Conservation (phyloP, 1,140 invertebrate genomes). For the Semibalanus balanoides region DNA sequence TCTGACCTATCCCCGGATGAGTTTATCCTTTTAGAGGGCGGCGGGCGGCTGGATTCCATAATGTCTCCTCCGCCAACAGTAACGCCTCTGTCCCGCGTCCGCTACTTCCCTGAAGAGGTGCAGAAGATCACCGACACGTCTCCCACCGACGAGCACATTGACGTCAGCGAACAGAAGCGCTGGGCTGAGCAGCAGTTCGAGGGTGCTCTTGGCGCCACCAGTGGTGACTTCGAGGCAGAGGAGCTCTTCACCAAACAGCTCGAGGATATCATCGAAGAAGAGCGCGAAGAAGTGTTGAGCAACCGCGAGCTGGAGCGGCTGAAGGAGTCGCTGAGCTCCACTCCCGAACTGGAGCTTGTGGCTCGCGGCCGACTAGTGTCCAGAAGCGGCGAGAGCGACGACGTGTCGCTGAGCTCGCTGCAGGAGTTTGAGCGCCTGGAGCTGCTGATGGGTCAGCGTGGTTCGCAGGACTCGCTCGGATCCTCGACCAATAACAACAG, state of each 20-base stretch:
- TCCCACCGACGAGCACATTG: slow-evolving; percentile 19
- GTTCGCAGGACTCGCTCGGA: slow-evolving; percentile 31
- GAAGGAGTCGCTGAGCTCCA: slow-evolving; percentile 48
- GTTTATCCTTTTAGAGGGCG: background rate
- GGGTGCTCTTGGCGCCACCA: slow-evolving; percentile 41
- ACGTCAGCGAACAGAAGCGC: slow-evolving; percentile 59
- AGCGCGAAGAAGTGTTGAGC: slow-evolving; percentile 34
- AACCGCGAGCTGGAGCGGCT: background rate
- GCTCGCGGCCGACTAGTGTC: slow-evolving; percentile 61
- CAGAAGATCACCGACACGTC: background rate
- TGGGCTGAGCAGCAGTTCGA: slow-evolving; percentile 80
- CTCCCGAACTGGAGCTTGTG: slow-evolving; percentile 69
- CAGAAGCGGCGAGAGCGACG: slow-evolving; percentile 67
- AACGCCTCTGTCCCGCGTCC: slow-evolving; percentile 38
- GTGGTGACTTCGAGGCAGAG: slow-evolving; percentile 47
- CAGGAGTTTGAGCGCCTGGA: slow-evolving; percentile 90
- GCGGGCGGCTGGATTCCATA: background rate
- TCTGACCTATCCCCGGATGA: background rate
- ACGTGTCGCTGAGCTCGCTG: slow-evolving; percentile 75
- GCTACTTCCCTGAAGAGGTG: slow-evolving; percentile 29
- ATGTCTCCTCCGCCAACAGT: slow-evolving; percentile 39
- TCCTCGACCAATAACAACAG: slow-evolving; percentile 42
- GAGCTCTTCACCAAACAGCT: slow-evolving; percentile 28
- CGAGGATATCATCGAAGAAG: slow-evolving; percentile 69
- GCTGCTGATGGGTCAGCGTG: slow-evolving; percentile 46